These are phyloP conservation scores for Melolontha melolontha DNA, from an alignment of 2,888 invertebrate species.

Conservation along the genomic window DNA sequence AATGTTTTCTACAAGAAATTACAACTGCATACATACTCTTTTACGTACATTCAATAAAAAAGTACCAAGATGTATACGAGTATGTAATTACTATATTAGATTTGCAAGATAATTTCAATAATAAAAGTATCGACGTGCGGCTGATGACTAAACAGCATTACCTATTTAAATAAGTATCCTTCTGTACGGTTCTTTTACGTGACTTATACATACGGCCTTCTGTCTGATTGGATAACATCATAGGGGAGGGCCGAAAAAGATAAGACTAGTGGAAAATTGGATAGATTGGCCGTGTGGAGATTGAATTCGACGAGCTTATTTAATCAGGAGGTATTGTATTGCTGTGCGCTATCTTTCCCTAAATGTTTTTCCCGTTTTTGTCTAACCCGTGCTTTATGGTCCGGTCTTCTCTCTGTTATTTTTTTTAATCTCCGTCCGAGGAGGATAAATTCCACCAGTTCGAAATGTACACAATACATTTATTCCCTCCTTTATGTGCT, in stretches of 20 bases:
- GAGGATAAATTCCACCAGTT: conserved; percentile 47
- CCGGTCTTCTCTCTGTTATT: conserved; percentile 28
- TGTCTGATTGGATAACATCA: conserved; percentile 60
- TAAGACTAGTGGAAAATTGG: conserved; percentile 65
- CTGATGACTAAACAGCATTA: conserved; percentile 32
- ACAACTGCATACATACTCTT: no score
- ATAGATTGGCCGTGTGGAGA: conserved; percentile 62
- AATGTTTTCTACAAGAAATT: no score
- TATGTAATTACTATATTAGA: no score
- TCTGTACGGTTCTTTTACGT: conserved; percentile 53
- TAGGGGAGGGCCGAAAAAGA: conserved; percentile 62
- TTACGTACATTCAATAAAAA: no score
- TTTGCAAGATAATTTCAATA: no score
- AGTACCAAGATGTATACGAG: no score
- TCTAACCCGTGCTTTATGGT: conserved; percentile 35
- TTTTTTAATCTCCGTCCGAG: conserved; percentile 42
- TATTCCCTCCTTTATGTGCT: conserved; percentile 45
- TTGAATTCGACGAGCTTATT: conserved; percentile 66
- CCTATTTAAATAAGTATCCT: conserved; percentile 57
- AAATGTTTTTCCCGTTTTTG: conserved; percentile 41
- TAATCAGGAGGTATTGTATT: conserved; percentile 55
- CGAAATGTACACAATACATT: conserved; percentile 47
- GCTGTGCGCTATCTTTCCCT: conserved; percentile 48
- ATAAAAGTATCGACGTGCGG: conserved; percentile 14
- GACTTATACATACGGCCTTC: conserved; percentile 57